Evolutionary conservation across 2,113 vertebrate genomes (phyloP), one percentile per base, ranked within the genome.

Genomic region (Speoplatyrhinus poulsoni): DNA sequence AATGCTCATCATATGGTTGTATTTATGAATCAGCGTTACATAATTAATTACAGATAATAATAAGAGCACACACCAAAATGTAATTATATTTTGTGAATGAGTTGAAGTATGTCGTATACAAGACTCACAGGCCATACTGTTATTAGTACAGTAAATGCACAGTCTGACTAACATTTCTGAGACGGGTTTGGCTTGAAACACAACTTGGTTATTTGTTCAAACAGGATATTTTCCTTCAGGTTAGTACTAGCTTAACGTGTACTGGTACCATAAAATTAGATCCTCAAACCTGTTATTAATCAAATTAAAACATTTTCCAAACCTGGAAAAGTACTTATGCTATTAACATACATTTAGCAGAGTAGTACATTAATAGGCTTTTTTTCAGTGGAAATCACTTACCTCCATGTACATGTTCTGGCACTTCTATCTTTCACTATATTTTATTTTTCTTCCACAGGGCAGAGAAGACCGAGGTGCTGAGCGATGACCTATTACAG

Each of bases 391-490:
- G 36, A 41, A 41, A 41, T 41, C 4, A 41, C 7, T 57, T 12
- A 8, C 36, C 11, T 15, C 4, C 1, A 19, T 8, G 5, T 62
- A 7, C 46, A 19, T 12, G 17, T 49, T 13, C 12, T 60, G 11
- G 13, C 11, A 50, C 47, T 65, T 13, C 13, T n/a, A 54, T 12
- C 17, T 15, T 32, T 71, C 33, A 69, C 68, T 50, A 10, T 72
- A 47, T 65, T 32, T 0, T 57, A 16, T 82, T 69, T 80, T 82
- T 85, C 49, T 16, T 80, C 80, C 62, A 70, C 88, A 99, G 98
- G 89, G 98, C 97, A 11, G 98, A 99, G 91, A 99, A 96, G 83
- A 99, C 98, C 0, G 98, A 99, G 83, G 98, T 99, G 8, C 94
- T 99, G 80, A 98, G 94, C 61, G 97, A 99, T 80, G 98, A 99